Base-by-base conservation (phyloP, 2,888 invertebrate genomes). In the Lydus trimaculatus region DNA sequence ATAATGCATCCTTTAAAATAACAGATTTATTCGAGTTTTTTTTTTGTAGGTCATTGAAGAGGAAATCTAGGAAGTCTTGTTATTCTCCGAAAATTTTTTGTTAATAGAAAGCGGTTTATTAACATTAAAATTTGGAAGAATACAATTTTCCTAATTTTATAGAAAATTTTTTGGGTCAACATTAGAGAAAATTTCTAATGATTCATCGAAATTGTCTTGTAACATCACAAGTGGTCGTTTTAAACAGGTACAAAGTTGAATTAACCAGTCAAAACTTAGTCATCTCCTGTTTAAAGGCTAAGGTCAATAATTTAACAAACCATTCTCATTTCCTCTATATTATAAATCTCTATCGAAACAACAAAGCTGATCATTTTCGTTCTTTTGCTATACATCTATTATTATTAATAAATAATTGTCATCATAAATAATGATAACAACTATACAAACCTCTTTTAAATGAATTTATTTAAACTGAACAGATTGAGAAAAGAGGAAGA, bases 401-500 rank as follows among this genome's bases (percentile, higher is more conserved):
- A 56, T 56, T 56, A 56, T n/a, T n/a, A n/a, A n/a, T 56, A 56
- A 25, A 56, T 56, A 56, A 56, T 56, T 56, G 56, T 56, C 56
- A 56, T 56, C 56, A 56, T 56, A 56, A 56, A 56, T 56, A 56
- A 56, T 56, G 56, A 56, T 56, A 25, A 56, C 56, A 48, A 48
- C 48, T 48, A 48, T 48, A 48, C 13, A 36, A 13, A 36, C 48
- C 5, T 25, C 25, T 56, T 56, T 56, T 25, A 25, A 25, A 56
- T 11, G 11, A 52, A 43, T n/a, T 25, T 25, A 56, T 56, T 25
- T 25, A 25, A 56, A 15, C 23, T 56, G 1, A 0, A 43, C 9
- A 25, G 0, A 28, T n/a, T n/a, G 13, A 56, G 5, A 2, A 48
- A 8, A 56, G 25, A 56, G 6, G 25, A 13, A 13, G 56, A 56